Base-by-base conservation (phyloP, 2,797 vertebrate species). In the Sebastes minor region DNA sequence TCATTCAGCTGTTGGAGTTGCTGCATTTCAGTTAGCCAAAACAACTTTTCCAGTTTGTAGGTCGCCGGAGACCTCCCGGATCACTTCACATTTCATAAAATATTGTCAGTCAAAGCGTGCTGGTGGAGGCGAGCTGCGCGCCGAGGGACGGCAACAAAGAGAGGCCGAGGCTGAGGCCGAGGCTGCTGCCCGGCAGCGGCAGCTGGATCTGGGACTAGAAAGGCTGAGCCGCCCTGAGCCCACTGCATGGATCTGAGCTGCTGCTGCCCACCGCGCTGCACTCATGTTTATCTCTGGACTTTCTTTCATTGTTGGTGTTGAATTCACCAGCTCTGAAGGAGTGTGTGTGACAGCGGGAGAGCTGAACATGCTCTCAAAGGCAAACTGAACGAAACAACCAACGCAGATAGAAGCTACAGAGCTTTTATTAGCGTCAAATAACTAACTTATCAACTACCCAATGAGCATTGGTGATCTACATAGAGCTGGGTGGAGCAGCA, bases 11-110 rank as follows among this genome's bases (percentile, higher is more conserved):
- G 83, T 53, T 56, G 64, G 64, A 79, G 75, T n/a, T 72, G 68
- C 76, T 60, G 78, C 83, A 25, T 86, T 76, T 76, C 67, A 23
- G 74, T 81, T 81, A 56, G 56, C 72, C 70, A 67, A 84, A 86
- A 85, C 82, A 88, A 80, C 80, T 77, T 79, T 42, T 76, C 67
- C 67, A 56, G 76, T 85, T 53, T 74, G 67, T 80, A n/a, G n/a
- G 33, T 38, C 57, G 14, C 70, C 20, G 72, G 76, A 73, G 59
- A 76, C 76, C 76, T 71, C 32, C 59, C 64, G 83, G 81, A 86
- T 76, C 80, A 30, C 67, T 76, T 65, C 71, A 72, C 80, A 70
- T 81, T 81, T 80, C 52, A 62, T 38, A 64, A 76, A 76, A 80
- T 55, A 79, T 80, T 85, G 85, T 79, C 78, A 59, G 76, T 78